Evolutionary conservation across 2,797 vertebrate genomes (phyloP), one percentile per base, ranked within the genome.

Genomic region (Emydoidea blandingii): DNA sequence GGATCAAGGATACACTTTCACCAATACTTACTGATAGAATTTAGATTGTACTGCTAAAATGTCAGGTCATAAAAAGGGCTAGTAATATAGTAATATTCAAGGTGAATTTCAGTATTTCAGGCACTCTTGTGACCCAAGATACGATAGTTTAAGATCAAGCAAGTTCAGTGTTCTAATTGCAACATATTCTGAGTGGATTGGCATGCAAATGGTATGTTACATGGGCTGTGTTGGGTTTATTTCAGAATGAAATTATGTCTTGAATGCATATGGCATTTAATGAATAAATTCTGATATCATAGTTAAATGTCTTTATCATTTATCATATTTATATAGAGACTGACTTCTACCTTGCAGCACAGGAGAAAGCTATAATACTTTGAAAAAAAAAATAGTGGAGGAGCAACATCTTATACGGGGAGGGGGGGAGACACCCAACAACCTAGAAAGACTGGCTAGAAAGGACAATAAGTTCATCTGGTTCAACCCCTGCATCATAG

Each of bases 1-100:
- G 97, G 97, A 98, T 98, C 98, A 98, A 97, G 97, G 98, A 98
- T 98, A 98, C 94, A 97, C 97, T 98, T 98, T 97, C 96, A 96
- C 94, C 97, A 97, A 97, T 97, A 98, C 84, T 97, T 97, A 94
- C 88, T 97, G 97, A 98, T 97, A 98, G 94, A 97, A 97, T 98
- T 98, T 98, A 97, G 96, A 98, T 97, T 96, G 96, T 98, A 88
- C 96, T 88, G 92, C 95, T 98, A 97, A 98, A 98, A 98, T 98
- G 97, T 98, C 98, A 97, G 98, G 98, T 98, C 98, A 97, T 94
- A 87, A 86, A 97, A 97, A 97, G 95, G 97, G 96, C 96, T 96
- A 72, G 95, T 95, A 97, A 97, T 97, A 94, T 90, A 96, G 93
- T 97, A 97, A 97, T 97, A 97, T 93, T 98, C 96, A 98, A 98